These are phyloP conservation scores for Platichthys stellatus DNA, from an alignment of 2,113 vertebrate species.

Conservation along the genomic window DNA sequence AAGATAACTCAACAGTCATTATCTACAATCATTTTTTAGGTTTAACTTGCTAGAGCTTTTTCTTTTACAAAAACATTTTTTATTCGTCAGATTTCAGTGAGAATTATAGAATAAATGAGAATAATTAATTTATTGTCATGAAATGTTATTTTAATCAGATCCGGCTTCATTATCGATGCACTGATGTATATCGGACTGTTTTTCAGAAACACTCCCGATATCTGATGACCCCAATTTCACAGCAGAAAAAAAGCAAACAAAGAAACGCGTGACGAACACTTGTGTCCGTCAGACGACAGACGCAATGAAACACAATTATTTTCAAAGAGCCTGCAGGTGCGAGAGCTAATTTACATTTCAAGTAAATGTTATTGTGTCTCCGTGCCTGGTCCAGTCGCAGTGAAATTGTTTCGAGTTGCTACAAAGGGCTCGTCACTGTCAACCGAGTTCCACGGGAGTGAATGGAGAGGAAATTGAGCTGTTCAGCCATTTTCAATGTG, in stretches of 20 bases:
- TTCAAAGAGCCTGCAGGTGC: slow-evolving; percentile 40
- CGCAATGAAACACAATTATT: slow-evolving; percentile 50
- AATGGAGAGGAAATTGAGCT: slow-evolving; percentile 32
- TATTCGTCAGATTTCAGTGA: too few relatives aligned
- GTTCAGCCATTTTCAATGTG: slow-evolving; percentile 23
- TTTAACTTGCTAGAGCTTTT: too few relatives aligned
- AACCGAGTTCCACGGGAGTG: slow-evolving; percentile 8
- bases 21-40: too few relatives aligned
- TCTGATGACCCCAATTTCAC: slow-evolving; percentile 41
- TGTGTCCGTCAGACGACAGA: slow-evolving; percentile 35
- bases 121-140: too few relatives aligned
- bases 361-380: slow-evolving; percentile 56
- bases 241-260: slow-evolving; percentile 46
- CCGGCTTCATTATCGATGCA: not conserved
- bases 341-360: slow-evolving; percentile 66
- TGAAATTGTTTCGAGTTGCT: slow-evolving; percentile 53
- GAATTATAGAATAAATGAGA: not conserved
- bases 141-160: slow-evolving; percentile 1
- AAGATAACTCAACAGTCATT: too few relatives aligned
- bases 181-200: slow-evolving; percentile 39
- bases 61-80: too few relatives aligned
- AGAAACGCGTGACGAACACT: slow-evolving; percentile 46
- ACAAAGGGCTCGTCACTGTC: slow-evolving; percentile 51
- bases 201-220: slow-evolving; percentile 31
- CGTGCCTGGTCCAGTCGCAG: slow-evolving; percentile 18